Evolutionary conservation across 2,797 vertebrate species (phyloP).

Genomic region (Valencia hispanica): DNA sequence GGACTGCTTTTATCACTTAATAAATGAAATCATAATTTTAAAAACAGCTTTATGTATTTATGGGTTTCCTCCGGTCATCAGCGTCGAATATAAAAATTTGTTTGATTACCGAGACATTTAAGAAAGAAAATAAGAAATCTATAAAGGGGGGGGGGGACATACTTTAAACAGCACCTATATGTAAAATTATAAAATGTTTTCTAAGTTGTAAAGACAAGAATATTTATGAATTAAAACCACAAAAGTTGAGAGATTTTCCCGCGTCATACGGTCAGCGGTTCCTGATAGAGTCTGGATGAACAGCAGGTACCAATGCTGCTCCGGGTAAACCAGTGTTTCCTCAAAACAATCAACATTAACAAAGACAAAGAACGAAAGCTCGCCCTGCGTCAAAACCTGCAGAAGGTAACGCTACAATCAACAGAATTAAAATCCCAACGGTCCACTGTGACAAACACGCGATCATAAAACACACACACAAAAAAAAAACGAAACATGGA

Average conservation of each 20-base stretch:
- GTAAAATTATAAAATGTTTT: not conserved
- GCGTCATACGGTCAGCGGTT: not conserved
- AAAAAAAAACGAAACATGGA: slow-evolving; percentile 13
- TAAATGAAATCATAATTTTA: not conserved
- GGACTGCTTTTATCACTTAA: not conserved
- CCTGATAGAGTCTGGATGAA: no score
- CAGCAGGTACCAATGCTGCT: slow-evolving; percentile 7
- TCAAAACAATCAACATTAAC: slow-evolving; percentile 41
- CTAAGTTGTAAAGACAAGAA: no score
- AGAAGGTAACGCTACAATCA: slow-evolving; percentile 53
- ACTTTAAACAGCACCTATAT: not conserved
- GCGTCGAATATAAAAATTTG: not conserved
- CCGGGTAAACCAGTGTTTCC: slow-evolving; percentile 29
- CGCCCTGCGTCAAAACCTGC: slow-evolving; percentile 40
- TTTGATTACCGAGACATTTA: not conserved
- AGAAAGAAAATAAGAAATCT: not conserved
- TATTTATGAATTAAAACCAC: not conserved
- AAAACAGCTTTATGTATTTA: not conserved
- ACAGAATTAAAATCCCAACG: slow-evolving; percentile 32
- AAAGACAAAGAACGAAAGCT: slow-evolving; percentile 30
- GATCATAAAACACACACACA: slow-evolving; percentile 32
- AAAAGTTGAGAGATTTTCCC: no score
- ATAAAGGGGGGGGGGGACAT: not conserved
- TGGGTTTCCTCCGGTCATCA: not conserved
- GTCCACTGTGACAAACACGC: slow-evolving; percentile 6